Conservation (phyloP, 2,797 vertebrate genomes). For the Tolypeutes matacus region DNA sequence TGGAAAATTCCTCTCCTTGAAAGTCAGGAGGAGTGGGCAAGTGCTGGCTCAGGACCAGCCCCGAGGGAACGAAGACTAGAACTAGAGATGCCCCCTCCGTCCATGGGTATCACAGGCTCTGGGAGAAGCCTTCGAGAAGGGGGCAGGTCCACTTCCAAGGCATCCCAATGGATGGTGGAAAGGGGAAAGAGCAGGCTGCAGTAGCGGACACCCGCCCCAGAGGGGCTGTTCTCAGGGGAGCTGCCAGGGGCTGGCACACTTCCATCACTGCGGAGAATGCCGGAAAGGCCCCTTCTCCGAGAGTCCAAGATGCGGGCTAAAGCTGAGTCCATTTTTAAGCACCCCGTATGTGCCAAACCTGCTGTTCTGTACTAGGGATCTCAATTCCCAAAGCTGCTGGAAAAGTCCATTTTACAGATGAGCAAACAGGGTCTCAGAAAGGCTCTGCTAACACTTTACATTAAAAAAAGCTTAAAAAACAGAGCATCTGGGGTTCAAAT, state of each 20-base stretch:
- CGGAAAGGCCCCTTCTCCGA: not conserved
- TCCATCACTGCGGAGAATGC: not conserved
- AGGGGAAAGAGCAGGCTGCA: not conserved
- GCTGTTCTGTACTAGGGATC: not conserved
- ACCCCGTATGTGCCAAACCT: too few relatives aligned
- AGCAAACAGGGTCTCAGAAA: not conserved
- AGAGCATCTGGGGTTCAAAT: not conserved
- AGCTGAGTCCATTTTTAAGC: not conserved
- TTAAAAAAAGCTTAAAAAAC: not conserved
- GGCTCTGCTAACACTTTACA: not conserved
- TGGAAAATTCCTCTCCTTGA: not conserved
- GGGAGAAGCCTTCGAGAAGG: not conserved
- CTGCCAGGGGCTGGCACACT: too few relatives aligned
- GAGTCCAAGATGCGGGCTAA: too few relatives aligned
- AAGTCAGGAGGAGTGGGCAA: rapidly evolving
- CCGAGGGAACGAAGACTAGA: too few relatives aligned
- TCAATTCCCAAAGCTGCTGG: not conserved
- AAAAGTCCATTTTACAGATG: not conserved
- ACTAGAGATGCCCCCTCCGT: not conserved
- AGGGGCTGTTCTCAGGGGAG: not conserved
- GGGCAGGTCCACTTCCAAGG: not conserved
- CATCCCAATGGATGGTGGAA: not conserved
- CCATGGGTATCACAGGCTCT: not conserved
- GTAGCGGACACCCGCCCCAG: too few relatives aligned
- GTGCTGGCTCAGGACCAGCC: not conserved